Conservation (phyloP, 2,888 invertebrate genomes). For the Isotomurus palustris region DNA sequence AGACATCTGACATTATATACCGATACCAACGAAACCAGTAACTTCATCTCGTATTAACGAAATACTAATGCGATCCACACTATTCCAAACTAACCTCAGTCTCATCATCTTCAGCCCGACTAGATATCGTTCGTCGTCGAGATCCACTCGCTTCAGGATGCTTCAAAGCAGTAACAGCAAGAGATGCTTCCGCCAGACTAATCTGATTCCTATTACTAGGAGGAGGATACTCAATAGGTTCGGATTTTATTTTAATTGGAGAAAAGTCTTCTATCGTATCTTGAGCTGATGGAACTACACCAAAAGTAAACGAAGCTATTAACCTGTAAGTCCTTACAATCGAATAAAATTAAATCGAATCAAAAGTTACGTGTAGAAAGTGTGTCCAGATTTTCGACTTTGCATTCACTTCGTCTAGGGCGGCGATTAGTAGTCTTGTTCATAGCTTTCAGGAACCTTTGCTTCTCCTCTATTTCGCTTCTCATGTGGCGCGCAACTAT, state of each 20-base stretch:
- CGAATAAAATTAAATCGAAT: background rate
- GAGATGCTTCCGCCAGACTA: conserved; percentile 22
- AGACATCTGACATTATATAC: background rate
- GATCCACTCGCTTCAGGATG: background rate
- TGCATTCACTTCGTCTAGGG: conserved; percentile 23
- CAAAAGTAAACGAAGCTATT: background rate
- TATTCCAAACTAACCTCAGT: background rate
- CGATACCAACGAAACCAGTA: background rate
- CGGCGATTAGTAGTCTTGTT: conserved; percentile 7
- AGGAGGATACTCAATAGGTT: background rate
- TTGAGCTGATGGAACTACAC: background rate
- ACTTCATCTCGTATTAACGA: background rate
- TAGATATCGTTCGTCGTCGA: conserved; percentile 10
- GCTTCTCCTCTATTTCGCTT: conserved; percentile 74
- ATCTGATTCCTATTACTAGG: conserved; percentile 5
- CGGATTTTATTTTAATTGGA: background rate
- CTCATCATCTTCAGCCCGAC: conserved; percentile 11
- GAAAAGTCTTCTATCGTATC: background rate
- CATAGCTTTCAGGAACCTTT: conserved; percentile 58
- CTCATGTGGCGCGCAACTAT: conserved; percentile 68
- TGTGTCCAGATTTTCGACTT: conserved; percentile 22
- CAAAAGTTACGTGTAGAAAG: conserved; percentile 9
- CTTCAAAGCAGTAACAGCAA: conserved; percentile 32
- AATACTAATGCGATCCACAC: too few species aligned
- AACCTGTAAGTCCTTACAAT: background rate